phyloP scores from a whole-genome alignment of 2,797 vertebrate species.

The Rhabdophis nuchalis region DNA sequence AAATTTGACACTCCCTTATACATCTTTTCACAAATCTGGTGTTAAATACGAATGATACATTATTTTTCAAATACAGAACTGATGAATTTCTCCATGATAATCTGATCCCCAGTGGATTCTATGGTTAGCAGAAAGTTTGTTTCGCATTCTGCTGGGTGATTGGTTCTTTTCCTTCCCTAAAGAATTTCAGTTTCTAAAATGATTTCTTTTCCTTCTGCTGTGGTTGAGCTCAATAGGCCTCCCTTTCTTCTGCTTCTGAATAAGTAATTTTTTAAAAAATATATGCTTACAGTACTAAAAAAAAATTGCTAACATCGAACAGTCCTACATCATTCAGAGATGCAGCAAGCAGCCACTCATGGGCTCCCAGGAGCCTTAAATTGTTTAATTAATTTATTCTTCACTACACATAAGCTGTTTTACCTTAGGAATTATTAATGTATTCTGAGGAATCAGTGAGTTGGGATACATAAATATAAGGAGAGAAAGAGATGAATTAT shows the following conservation, averaged over 20 bases:
- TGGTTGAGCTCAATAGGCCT: not conserved
- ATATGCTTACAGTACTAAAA: not conserved
- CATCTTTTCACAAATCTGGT: not conserved
- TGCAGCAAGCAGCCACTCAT: not conserved
- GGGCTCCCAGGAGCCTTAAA: not conserved
- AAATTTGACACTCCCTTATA: not conserved
- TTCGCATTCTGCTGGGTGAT: not conserved
- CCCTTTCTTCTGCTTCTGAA: not conserved
- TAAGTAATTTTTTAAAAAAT: not conserved
- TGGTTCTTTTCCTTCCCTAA: not conserved
- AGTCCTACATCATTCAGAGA: not conserved
- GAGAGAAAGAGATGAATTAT: not conserved
- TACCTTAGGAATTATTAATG: conserved; percentile 17
- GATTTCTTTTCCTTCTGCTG: not conserved
- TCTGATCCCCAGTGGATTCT: not conserved
- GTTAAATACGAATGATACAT: not conserved
- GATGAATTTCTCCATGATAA: not conserved
- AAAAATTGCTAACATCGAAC: not conserved
- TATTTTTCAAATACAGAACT: not conserved
- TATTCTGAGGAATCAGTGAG: not conserved
- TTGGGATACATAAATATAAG: not conserved
- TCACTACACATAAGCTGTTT: not conserved
- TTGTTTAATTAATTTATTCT: not conserved
- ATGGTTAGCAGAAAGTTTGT: not conserved
- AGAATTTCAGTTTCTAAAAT: not conserved